Evolutionary conservation across 2,113 vertebrate genomes (phyloP).

Genomic region (Ammodytes dubius): DNA sequence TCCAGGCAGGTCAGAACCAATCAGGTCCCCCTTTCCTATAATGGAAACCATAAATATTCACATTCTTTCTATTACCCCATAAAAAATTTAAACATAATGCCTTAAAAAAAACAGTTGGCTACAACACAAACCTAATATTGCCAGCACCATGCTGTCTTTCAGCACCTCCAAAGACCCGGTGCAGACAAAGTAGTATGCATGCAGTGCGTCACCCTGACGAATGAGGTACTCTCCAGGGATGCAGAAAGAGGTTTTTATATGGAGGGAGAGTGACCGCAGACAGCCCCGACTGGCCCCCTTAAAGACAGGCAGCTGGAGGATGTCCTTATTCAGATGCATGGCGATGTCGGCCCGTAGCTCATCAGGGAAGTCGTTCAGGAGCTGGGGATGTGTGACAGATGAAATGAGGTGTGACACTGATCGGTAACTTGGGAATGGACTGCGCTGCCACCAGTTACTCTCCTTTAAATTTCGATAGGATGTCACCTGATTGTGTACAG

Average conservation of each 20-base stretch:
- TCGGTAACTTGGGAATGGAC: constrained; percentile 53
- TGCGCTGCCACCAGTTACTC: constrained; percentile 38
- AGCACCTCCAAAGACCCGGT: constrained; percentile 97
- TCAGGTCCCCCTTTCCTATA: constrained; percentile 96
- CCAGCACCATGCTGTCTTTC: constrained; percentile 93
- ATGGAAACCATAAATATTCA: constrained; percentile 3
- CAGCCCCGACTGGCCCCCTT: constrained; percentile 94
- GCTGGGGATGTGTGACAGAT: constrained; percentile 81
- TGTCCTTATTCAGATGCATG: constrained; percentile 98
- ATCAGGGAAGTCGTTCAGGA: constrained; percentile 96
- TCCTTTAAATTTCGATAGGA: constrained; percentile 53
- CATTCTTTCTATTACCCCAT: neutral
- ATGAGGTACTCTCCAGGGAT: constrained; percentile 96
- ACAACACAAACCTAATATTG: constrained; percentile 92
- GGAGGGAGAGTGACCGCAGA: constrained; percentile 94
- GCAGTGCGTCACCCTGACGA: constrained; percentile 93
- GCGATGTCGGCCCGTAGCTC: constrained; percentile 96
- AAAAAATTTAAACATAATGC: neutral
- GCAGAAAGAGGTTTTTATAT: constrained; percentile 97
- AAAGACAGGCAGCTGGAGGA: constrained; percentile 95
- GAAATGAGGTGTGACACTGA: constrained; percentile 59
- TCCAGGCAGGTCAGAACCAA: constrained; percentile 92
- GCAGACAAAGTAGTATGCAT: constrained; percentile 96
- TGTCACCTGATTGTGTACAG: constrained; percentile 18
- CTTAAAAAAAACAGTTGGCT: neutral